Evolutionary conservation across 2,888 invertebrate species (phyloP).

Genomic region (Lamellibrachia columna): DNA sequence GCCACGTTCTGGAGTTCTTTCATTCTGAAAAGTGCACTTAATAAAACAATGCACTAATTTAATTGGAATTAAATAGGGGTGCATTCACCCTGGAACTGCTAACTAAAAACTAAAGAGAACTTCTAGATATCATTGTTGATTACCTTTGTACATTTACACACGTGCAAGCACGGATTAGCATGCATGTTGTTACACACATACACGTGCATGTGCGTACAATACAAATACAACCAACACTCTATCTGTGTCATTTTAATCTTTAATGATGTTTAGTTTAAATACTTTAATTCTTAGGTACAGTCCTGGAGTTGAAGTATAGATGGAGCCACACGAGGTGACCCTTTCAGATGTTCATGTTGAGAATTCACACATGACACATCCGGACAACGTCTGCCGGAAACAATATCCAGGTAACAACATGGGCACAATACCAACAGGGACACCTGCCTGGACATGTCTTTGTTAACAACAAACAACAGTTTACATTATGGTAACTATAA

Average conservation of each 20-base stretch:
- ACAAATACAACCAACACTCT: not conserved
- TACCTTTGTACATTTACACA: too few relatives aligned
- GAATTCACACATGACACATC: not conserved
- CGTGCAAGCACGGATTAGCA: too few relatives aligned
- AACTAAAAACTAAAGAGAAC: too few relatives aligned
- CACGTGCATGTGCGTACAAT: not conserved
- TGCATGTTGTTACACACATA: too few relatives aligned
- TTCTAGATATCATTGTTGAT: too few relatives aligned
- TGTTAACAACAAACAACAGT: not conserved
- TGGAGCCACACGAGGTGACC: constrained; percentile 16
- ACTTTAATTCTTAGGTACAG: not conserved
- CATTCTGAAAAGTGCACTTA: too few relatives aligned
- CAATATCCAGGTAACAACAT: not conserved
- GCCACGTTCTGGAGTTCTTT: too few relatives aligned
- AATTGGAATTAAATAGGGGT: too few relatives aligned
- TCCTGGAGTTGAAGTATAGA: not conserved
- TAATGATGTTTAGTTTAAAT: not conserved
- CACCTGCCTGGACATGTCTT: not conserved
- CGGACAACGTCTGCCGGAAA: not conserved
- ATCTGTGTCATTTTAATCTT: not conserved
- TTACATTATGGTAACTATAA: not conserved
- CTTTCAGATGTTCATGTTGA: constrained; percentile 11
- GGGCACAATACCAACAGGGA: not conserved
- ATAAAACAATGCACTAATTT: too few relatives aligned
- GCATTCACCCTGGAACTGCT: too few relatives aligned